Evolutionary conservation across 2,797 vertebrate species (phyloP).

Genomic region (Peromyscus aztecus): DNA sequence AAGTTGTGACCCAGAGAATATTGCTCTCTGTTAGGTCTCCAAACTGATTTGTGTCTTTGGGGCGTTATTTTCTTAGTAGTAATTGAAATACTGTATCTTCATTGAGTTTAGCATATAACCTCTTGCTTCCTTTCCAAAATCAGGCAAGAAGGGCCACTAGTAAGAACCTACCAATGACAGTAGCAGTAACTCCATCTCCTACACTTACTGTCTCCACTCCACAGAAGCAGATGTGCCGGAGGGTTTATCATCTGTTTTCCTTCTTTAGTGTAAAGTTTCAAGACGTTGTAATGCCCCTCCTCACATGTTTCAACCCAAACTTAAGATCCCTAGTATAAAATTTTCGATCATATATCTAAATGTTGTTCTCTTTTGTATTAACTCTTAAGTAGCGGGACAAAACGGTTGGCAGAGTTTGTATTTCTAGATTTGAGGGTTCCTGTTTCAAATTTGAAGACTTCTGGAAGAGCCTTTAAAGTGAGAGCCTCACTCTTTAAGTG

Average conservation of each 20-base stretch:
- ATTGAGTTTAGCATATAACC: background rate
- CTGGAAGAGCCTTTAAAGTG: conserved; percentile 36
- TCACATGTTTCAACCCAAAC: conserved; percentile 42
- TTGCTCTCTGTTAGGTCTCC: background rate
- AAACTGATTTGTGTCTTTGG: background rate
- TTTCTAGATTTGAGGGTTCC: conserved; percentile 21
- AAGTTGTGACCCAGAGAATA: conserved; percentile 28
- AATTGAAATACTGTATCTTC: background rate
- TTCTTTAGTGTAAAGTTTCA: conserved; percentile 6
- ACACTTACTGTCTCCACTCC: background rate
- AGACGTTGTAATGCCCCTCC: background rate
- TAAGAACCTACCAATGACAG: background rate
- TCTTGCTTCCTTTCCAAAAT: background rate
- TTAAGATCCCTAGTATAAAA: conserved; percentile 5
- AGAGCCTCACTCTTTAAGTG: background rate
- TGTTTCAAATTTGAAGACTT: conserved; percentile 31
- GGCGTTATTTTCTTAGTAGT: conserved; percentile 28
- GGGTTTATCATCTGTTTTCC: background rate
- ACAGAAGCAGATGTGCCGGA: background rate
- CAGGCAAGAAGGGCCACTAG: background rate
- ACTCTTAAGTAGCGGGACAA: conserved; percentile 2
- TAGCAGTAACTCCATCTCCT: background rate
- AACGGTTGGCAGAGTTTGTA: conserved; percentile 4
- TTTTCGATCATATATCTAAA: conserved; percentile 58
- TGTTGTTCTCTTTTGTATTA: conserved; percentile 45